A percentile compares a stretch with the other conserved stretches of the same genome.
phyloP scores from a whole-genome alignment of 2,888 invertebrate species.

The Octonoba sinensis region DNA sequence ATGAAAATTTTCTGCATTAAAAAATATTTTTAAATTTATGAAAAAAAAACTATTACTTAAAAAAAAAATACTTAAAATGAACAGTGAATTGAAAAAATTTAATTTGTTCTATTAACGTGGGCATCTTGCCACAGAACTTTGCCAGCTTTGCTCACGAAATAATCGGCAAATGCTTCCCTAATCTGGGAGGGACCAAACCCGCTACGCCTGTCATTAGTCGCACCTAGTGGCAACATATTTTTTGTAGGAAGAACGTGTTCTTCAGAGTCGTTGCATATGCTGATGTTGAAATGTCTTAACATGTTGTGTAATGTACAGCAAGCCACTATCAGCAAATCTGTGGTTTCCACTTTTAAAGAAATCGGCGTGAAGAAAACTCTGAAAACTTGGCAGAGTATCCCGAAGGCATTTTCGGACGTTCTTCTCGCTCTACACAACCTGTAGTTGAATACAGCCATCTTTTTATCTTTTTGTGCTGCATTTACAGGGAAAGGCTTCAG shows the following conservation, averaged over 20 bases:
- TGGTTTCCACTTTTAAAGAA: neutral
- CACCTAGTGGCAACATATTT: neutral
- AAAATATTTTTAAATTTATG: no score
- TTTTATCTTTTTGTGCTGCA: neutral
- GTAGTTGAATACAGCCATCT: conserved; percentile 13
- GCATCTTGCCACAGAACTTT: no score
- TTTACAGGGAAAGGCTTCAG: conserved; percentile 15
- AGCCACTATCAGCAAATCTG: neutral
- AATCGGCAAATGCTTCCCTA: neutral
- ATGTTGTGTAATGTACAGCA: neutral
- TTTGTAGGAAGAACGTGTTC: no score
- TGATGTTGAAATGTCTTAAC: neutral
- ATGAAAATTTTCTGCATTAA: no score
- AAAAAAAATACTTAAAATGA: no score
- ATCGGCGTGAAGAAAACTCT: conserved; percentile 10
- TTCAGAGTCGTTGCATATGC: no score
- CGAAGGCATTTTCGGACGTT: conserved; percentile 28
- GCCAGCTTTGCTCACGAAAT: neutral
- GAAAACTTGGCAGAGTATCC: conserved; percentile 6
- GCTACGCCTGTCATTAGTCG: neutral
- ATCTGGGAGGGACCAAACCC: neutral
- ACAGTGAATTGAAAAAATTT: no score
- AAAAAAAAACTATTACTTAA: no score
- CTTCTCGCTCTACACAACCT: conserved; percentile 13
- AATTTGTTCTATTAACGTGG: no score